phyloP scores from a whole-genome alignment of 2,888 invertebrate species.

The Hartigia nigra region DNA sequence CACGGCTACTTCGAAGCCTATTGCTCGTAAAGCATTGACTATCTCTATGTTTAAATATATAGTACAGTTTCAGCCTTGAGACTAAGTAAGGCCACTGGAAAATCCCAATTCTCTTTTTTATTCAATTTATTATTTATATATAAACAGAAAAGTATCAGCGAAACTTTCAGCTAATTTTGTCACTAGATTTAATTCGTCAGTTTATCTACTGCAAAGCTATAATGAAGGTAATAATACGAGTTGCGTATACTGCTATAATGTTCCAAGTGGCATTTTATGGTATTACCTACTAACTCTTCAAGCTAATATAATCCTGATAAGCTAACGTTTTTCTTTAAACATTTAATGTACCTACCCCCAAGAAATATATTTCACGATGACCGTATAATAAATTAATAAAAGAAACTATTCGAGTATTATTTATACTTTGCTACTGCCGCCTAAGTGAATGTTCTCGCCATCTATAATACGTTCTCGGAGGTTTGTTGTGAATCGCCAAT shows the following conservation, averaged over 20 bases:
- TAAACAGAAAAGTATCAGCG: too few relatives aligned
- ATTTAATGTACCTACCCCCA: neutral
- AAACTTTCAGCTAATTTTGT: neutral
- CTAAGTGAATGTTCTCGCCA: neutral
- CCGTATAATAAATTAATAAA: neutral
- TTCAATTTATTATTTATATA: neutral
- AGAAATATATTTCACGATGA: neutral
- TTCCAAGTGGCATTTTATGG: neutral
- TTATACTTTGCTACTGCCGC: neutral
- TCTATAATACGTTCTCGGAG: neutral
- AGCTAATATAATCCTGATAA: neutral
- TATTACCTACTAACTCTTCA: neutral
- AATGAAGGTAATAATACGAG: neutral
- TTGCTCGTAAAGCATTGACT: neutral
- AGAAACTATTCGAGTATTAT: neutral
- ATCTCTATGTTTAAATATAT: neutral
- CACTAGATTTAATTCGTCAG: neutral
- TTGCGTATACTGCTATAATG: neutral
- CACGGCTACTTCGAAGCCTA: neutral
- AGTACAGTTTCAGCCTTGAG: neutral
- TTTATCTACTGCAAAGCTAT: neutral
- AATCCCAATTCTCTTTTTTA: neutral
- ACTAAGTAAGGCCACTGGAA: neutral
- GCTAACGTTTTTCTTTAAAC: neutral
- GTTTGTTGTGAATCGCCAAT: neutral